Evolutionary conservation across 2,888 invertebrate genomes (phyloP), one percentile per base, ranked within the genome.

Genomic region (Cyclophora albipunctata): DNA sequence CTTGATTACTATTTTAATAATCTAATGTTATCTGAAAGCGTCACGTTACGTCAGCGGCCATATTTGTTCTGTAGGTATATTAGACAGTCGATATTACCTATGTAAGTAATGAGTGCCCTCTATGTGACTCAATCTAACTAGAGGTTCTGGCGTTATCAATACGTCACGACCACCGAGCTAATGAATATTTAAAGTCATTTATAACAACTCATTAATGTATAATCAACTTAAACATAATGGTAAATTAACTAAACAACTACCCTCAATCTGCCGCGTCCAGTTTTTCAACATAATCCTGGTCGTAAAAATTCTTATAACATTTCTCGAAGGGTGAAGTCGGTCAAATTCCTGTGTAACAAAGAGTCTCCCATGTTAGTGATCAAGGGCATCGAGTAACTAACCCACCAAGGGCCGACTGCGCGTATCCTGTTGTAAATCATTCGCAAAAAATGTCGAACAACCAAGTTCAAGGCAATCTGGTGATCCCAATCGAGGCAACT

Each of bases 381-480:
- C 82, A 85, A 84, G 84, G 85, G 79, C 82, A 75, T 68, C 77
- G 64, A 75, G 72, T 75, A 72, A 74, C 69, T 72, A 71, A 76
- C 69, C 71, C 63, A 67, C 65, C 64, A 78, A 82, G 81, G 84
- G 81, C 77, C 73, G 59, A 58, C 61, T 70, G 65, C 63, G 66
- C 70, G 78, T 81, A 85, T 86, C 85, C 86, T 84, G 85, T 79
- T 84, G 78, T 73, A 67, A 72, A 66, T 64, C 70, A 64, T 62
- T 60, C 67, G 81, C 84, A 86, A 87, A 87, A 88, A 87, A 85
- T 79, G 74, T 79, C 76, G 82, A 81, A 73, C 75, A 76, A 64
- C 61, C 66, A 73, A 87, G 87, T 87, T 88, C 87, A 88, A 88
- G 87, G 87, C 75, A 55, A 87, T 72, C 87, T 69, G 77, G 82